Conservation (phyloP, 2,113 vertebrate genomes). For the Dinomys branickii region DNA sequence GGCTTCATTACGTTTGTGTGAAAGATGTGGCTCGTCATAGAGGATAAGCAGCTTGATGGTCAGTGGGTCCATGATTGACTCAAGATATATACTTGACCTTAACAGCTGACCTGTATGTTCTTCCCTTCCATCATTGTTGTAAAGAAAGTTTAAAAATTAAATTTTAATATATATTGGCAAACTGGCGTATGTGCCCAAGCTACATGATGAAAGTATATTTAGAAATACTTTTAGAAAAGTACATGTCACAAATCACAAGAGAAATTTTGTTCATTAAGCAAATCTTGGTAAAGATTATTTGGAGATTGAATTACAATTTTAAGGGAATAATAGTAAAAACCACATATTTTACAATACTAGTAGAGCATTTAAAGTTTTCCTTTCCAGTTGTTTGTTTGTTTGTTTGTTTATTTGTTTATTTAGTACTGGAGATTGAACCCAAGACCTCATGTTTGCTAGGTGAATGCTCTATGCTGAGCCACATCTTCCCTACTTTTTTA, state of each 20-base stretch:
- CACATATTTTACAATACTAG: neutral
- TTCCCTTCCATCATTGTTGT: neutral
- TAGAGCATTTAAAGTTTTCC: neutral
- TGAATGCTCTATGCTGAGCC: neutral
- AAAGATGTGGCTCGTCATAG: neutral
- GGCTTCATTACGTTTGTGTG: neutral
- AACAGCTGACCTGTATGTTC: neutral
- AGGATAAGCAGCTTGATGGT: neutral
- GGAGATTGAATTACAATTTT: conserved; percentile 8
- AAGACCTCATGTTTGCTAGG: neutral
- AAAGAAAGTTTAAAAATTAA: neutral
- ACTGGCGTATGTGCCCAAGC: neutral
- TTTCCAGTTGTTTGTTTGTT: neutral
- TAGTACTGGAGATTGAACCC: neutral
- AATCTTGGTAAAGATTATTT: neutral
- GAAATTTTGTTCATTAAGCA: neutral
- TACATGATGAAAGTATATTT: neutral
- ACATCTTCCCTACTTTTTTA: neutral
- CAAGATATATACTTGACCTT: neutral
- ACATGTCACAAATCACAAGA: neutral
- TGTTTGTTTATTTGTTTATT: neutral
- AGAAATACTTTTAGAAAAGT: neutral
- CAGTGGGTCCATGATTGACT: too few species aligned
- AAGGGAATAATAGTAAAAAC: neutral
- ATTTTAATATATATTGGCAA: neutral